Percentiles rank a stretch among this genome's conserved stretches.
phyloP scores from a whole-genome alignment of 2,888 invertebrate species.

The Volucella bombylans region DNA sequence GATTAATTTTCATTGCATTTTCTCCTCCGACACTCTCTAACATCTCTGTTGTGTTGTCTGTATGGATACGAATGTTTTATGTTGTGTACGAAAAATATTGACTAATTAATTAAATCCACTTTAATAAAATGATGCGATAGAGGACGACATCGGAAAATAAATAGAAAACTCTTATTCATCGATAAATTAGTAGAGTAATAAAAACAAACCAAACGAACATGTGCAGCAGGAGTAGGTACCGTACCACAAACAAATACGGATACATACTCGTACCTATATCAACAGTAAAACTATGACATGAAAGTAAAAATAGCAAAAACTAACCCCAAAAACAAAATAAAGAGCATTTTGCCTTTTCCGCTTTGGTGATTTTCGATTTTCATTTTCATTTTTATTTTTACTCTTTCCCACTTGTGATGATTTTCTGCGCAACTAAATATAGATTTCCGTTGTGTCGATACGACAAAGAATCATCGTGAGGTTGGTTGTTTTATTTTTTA shows the following conservation, averaged over 20 bases:
- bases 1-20: slow-evolving; percentile 53
- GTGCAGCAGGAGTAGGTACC: too few species aligned
- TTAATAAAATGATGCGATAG: slow-evolving; percentile 2
- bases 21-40: slow-evolving; percentile 10
- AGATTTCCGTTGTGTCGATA: slow-evolving; percentile 36
- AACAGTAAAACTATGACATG: not conserved
- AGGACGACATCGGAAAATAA: not conserved
- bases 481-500: not conserved
- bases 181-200: slow-evolving; percentile 7
- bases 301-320: slow-evolving; percentile 25
- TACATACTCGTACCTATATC: too few species aligned
- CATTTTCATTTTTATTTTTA: not conserved
- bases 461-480: slow-evolving; percentile 6
- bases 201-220: slow-evolving; percentile 1
- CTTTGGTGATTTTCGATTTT: slow-evolving; percentile 4
- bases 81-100: slow-evolving; percentile 13
- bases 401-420: slow-evolving; percentile 19
- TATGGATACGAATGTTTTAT: not conserved
- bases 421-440: slow-evolving; percentile 66
- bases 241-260: too few species aligned
- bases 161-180: not conserved
- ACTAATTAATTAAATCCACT: slow-evolving; percentile 42
- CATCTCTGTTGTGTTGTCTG: slow-evolving; percentile 2
- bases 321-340: slow-evolving; percentile 12
- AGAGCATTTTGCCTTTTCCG: not conserved